Evolutionary conservation across 2,113 vertebrate genomes (phyloP), one percentile per base, ranked within the genome.

Genomic region (Mesoclemmys tuberculata): DNA sequence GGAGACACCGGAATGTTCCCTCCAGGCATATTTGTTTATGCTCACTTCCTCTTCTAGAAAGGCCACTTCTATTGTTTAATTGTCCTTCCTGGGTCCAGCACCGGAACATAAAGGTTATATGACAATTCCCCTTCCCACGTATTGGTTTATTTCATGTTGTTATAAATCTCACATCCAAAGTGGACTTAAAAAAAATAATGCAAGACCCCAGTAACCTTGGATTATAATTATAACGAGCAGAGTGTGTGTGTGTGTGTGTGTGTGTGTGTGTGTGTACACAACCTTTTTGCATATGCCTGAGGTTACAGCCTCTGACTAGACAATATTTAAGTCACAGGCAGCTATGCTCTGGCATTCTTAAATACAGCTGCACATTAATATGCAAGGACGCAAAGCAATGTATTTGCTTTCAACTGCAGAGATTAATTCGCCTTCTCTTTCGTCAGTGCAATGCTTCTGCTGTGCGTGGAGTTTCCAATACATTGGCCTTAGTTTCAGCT

Each of bases 401-500:
- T 51, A 2, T 81, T n/a, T 12, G 56, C 83, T 58, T n/a, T 16
- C 22, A 5, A 29, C 89, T 9, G n/a, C 48, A 46, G 89, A 54
- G 64, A 90, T 87, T 38, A 58, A 82, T 13, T 80, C 90, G 85
- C 83, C 80, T n/a, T 13, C 58, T 29, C 26, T 19, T 82, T 55
- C 64, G 77, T 18, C 56, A 41, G 26, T 26, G 31, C 52, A 38
- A 3, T 19, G 38, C 56, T 52, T 54, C 52, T 5, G 80, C 5
- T 74, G 49, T 49, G 87, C 84, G 48, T 27, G 87, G 85, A 80
- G 41, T 71, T 94, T 92, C 93, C 82, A 92, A 85, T 22, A 35
- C 58, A 71, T 54, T 46, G 89, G 85, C 93, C 81, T 31, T 89
- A 80, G 89, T 79, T 96, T 48, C 92, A 64, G 89, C 87, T 86